These are phyloP conservation scores for Novumbra hubbsi DNA, from an alignment of 2,797 vertebrate species.

Conservation along the genomic window DNA sequence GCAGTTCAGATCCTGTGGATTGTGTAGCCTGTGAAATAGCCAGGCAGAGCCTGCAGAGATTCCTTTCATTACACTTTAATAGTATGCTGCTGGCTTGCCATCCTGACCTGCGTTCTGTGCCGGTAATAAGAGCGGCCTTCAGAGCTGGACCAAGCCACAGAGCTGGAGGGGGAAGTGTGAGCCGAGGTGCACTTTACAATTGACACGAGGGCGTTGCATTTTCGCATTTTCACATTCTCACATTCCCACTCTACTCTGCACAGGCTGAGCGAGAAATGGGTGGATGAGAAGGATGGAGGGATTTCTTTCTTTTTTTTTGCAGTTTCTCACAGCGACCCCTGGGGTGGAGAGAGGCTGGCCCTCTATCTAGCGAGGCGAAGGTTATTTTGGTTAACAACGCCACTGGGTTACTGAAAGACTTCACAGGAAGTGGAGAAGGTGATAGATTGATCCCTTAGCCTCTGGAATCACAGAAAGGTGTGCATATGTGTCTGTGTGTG, in stretches of 20 bases:
- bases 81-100: slow-evolving; percentile 74
- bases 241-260: slow-evolving; percentile 27
- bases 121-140: slow-evolving; percentile 77
- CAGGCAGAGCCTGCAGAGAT: slow-evolving; percentile 71
- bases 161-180: slow-evolving; percentile 48
- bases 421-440: slow-evolving; percentile 61
- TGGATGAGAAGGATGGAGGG: slow-evolving; percentile 18
- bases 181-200: slow-evolving; percentile 67
- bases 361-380: slow-evolving; percentile 45
- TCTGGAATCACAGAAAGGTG: slow-evolving; percentile 54
- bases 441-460: slow-evolving; percentile 61
- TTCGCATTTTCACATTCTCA: slow-evolving; percentile 56
- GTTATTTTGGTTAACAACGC: slow-evolving; percentile 63
- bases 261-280: not conserved
- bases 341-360: slow-evolving; percentile 43
- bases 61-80: slow-evolving; percentile 79
- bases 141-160: slow-evolving; percentile 71
- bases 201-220: slow-evolving; percentile 68
- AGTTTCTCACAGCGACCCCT: slow-evolving; percentile 54
- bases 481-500: slow-evolving; percentile 12
- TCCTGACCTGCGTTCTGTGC: slow-evolving; percentile 75
- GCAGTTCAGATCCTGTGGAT: slow-evolving; percentile 12
- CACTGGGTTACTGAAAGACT: slow-evolving; percentile 43
- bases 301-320: slow-evolving; percentile 38
- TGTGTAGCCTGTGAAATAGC: slow-evolving; percentile 60